Conservation (phyloP, 2,113 vertebrate genomes). For the Kobus ellipsiprymnus region DNA sequence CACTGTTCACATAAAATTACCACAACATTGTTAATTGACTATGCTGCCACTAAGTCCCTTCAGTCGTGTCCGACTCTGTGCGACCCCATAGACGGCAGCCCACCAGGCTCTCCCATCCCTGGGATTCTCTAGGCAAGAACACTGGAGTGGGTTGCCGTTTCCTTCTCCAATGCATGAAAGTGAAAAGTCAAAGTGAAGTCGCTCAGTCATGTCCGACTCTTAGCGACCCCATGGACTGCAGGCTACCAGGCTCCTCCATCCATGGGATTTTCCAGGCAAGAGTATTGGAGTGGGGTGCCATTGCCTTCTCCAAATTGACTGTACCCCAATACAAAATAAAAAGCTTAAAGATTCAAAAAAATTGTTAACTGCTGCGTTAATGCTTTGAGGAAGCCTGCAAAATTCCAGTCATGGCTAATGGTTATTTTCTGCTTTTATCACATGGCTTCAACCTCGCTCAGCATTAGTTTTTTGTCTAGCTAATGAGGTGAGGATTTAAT, state of each 20-base stretch:
- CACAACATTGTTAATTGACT: background rate
- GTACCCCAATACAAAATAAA: background rate
- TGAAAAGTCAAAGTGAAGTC: too few species aligned
- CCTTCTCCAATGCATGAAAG: too few species aligned
- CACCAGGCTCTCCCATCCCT: too few species aligned
- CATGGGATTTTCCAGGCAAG: too few species aligned
- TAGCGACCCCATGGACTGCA: too few species aligned
- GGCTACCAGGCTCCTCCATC: too few species aligned
- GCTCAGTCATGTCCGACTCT: too few species aligned
- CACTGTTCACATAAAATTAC: background rate
- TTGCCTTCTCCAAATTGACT: background rate
- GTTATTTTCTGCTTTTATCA: background rate
- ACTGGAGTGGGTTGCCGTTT: too few species aligned
- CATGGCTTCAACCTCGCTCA: background rate
- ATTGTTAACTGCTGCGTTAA: background rate
- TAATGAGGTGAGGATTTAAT: background rate
- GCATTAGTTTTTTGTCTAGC: background rate
- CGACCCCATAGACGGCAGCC: too few species aligned
- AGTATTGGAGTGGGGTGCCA: too few species aligned
- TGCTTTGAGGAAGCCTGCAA: background rate
- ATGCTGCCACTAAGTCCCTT: background rate
- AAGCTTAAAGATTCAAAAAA: background rate
- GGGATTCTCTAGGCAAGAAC: too few species aligned
- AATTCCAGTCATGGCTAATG: background rate
- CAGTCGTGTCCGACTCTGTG: too few species aligned